A percentile compares a stretch with the other conserved stretches of the same genome.
phyloP scores from a whole-genome alignment of 2,888 invertebrate species.

The Cenopis cana region DNA sequence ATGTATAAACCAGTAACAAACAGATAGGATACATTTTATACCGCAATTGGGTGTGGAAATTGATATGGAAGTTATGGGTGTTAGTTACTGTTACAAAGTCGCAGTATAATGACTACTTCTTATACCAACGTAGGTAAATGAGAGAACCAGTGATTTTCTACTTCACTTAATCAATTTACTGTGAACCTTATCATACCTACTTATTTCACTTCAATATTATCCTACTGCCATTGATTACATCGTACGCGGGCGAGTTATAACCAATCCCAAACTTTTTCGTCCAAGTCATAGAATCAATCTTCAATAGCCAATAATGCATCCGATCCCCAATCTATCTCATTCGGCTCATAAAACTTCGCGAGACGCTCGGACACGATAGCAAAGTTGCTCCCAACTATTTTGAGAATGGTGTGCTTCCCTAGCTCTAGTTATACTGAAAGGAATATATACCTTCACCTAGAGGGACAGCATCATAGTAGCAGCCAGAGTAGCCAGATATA shows the following conservation, averaged over 20 bases:
- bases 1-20: too few relatives aligned
- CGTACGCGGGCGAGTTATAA: slow-evolving; percentile 30
- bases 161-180: neutral
- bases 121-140: too few relatives aligned
- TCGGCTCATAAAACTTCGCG: slow-evolving; percentile 76
- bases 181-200: neutral
- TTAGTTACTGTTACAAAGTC: too few relatives aligned
- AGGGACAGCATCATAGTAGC: too few relatives aligned
- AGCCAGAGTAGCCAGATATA: too few relatives aligned
- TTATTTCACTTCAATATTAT: neutral
- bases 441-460: neutral
- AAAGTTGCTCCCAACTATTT: slow-evolving; percentile 68
- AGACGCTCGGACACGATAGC: slow-evolving; percentile 62
- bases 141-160: too few relatives aligned
- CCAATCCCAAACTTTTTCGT: slow-evolving; percentile 43
- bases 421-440: slow-evolving; percentile 11
- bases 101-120: too few relatives aligned
- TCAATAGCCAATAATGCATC: slow-evolving; percentile 77
- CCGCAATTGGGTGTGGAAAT: too few relatives aligned
- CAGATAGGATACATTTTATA: too few relatives aligned
- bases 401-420: slow-evolving; percentile 53
- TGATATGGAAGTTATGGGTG: too few relatives aligned
- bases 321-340: slow-evolving; percentile 73
- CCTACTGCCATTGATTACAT: slow-evolving; percentile 24
- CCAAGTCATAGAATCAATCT: slow-evolving; percentile 61